Conservation (phyloP, 2,888 invertebrate species). For the Rhopalosiphum nymphaeae region DNA sequence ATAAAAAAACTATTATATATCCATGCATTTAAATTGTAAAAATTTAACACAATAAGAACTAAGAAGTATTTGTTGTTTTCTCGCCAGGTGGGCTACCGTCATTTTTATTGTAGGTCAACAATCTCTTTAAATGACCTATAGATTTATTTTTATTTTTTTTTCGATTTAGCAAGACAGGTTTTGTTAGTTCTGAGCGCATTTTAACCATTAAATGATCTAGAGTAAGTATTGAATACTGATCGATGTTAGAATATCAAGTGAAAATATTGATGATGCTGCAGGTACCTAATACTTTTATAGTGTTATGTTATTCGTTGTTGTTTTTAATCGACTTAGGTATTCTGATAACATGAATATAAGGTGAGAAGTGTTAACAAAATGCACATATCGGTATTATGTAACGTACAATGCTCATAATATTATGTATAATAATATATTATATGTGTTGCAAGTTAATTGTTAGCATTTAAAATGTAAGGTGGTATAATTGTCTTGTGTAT, state of each 20-base stretch:
- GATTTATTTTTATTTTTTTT: background rate
- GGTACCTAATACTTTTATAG: background rate
- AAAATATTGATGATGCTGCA: background rate
- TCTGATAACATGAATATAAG: background rate
- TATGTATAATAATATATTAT: background rate
- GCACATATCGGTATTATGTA: background rate
- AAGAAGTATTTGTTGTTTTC: constrained; percentile 17
- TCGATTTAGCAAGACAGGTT: background rate
- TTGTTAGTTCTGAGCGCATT: background rate
- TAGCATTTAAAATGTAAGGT: background rate
- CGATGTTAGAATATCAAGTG: background rate
- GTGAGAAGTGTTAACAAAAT: background rate
- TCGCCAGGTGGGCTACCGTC: constrained; percentile 31
- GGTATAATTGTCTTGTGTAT: background rate
- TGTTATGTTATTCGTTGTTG: background rate
- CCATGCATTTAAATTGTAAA: background rate
- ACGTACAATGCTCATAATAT: background rate
- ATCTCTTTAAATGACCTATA: constrained; percentile 15
- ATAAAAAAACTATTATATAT: background rate
- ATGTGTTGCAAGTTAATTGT: background rate
- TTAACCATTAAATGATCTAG: background rate
- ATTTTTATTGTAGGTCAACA: constrained; percentile 50
- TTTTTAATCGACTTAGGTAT: background rate
- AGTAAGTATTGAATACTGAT: background rate
- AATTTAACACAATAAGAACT: constrained; percentile 10